These are phyloP conservation scores for Cephonodes hylas DNA, from an alignment of 2,888 invertebrate species.

Conservation along the genomic window DNA sequence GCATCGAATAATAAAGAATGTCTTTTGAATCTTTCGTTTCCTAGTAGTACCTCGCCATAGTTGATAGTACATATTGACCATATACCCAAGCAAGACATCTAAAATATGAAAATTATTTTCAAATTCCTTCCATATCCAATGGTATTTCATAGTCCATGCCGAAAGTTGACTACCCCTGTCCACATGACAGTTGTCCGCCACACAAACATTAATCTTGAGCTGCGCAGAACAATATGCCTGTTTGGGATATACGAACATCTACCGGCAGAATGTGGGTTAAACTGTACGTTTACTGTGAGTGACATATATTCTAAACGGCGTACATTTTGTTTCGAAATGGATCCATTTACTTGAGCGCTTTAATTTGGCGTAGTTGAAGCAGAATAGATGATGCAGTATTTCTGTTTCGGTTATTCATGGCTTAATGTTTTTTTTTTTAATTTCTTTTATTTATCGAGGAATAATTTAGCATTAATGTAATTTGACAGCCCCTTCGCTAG, in stretches of 20 bases:
- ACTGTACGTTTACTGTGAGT: conserved; percentile 52
- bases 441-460: too few species aligned
- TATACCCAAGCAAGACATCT: not conserved
- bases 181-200: conserved; percentile 17
- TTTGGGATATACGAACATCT: conserved; percentile 39
- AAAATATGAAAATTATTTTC: not conserved
- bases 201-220: conserved; percentile 21
- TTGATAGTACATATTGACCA: too few species aligned
- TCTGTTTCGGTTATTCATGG: too few species aligned
- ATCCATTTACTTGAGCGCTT: too few species aligned
- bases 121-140: not conserved
- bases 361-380: not conserved
- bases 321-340: not conserved
- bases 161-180: conserved; percentile 30
- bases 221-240: conserved; percentile 21
- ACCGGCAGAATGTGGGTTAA: conserved; percentile 50
- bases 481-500: too few species aligned
- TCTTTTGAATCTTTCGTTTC: too few species aligned
- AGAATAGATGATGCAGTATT: too few species aligned
- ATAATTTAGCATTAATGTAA: too few species aligned
- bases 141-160: not conserved
- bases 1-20: too few species aligned
- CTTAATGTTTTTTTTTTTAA: too few species aligned
- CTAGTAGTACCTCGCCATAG: too few species aligned
- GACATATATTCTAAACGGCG: conserved; percentile 11